Conservation (phyloP, 2,797 vertebrate species). For the Enteromius paludinosus region DNA sequence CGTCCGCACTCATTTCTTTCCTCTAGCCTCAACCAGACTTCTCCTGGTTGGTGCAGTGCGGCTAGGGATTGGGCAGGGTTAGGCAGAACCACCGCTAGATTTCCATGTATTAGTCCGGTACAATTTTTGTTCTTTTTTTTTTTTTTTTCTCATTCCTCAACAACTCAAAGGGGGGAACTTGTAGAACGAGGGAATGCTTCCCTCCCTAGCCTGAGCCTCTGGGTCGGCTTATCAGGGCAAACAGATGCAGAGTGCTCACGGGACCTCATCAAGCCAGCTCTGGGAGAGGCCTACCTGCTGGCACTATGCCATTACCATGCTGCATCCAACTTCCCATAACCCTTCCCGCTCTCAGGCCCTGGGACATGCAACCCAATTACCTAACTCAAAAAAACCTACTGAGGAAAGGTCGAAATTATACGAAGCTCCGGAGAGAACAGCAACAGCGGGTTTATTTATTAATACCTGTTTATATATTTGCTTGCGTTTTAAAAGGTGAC, state of each 20-base stretch:
- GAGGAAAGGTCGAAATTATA: constrained; percentile 32
- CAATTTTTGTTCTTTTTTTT: constrained; percentile 56
- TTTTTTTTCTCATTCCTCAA: constrained; percentile 46
- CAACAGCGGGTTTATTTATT: constrained; percentile 26
- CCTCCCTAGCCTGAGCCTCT: constrained; percentile 51
- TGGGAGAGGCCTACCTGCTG: constrained; percentile 75
- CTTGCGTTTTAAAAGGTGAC: constrained; percentile 13
- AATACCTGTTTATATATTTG: constrained; percentile 36
- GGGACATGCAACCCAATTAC: constrained; percentile 72
- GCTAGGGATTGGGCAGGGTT: constrained; percentile 39
- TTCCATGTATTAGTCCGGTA: constrained; percentile 69
- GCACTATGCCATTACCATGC: constrained; percentile 70
- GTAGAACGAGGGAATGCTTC: constrained; percentile 13
- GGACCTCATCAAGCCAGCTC: constrained; percentile 79
- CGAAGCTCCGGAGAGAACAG: constrained; percentile 14
- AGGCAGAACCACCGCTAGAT: constrained; percentile 59
- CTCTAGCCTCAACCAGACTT: constrained; percentile 42
- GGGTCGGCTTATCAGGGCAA: constrained; percentile 79
- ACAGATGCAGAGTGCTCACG: constrained; percentile 78
- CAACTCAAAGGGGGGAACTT: background rate
- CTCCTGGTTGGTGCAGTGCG: constrained; percentile 40
- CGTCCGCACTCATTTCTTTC: constrained; percentile 26
- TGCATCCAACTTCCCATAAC: constrained; percentile 46
- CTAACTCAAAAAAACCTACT: constrained; percentile 51
- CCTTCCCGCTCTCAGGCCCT: constrained; percentile 61